Percentiles rank a stretch among this genome's conserved stretches.
phyloP scores from a whole-genome alignment of 2,113 vertebrate species.

The Carollia perspicillata region DNA sequence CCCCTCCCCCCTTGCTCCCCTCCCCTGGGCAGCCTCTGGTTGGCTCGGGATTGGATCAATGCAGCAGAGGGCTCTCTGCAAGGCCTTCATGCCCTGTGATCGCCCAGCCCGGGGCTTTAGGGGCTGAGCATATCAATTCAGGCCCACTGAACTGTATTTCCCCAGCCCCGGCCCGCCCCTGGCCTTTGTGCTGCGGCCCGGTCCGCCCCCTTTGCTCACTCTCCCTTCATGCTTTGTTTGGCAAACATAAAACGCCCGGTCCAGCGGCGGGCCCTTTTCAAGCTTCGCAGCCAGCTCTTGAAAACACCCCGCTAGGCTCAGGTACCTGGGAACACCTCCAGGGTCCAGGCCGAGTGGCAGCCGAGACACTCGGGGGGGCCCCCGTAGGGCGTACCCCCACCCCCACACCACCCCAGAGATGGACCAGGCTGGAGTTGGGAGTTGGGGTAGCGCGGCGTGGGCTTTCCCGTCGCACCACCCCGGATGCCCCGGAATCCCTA shows the following conservation, averaged over 20 bases:
- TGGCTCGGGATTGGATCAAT: slow-evolving; percentile 82
- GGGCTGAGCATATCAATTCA: slow-evolving; percentile 87
- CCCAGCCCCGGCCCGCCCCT: slow-evolving; percentile 82
- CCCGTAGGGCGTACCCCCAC: not conserved
- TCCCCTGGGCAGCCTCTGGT: slow-evolving; percentile 65
- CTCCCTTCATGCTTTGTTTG: slow-evolving; percentile 89
- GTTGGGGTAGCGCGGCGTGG: not conserved
- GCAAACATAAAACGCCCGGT: slow-evolving; percentile 87
- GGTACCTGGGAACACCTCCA: slow-evolving; percentile 85
- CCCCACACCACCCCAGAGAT: not conserved
- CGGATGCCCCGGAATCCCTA: not conserved
- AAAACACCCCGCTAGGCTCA: slow-evolving; percentile 77
- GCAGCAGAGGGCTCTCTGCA: slow-evolving; percentile 83
- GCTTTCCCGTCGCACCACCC: not conserved
- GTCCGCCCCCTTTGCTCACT: slow-evolving; percentile 86
- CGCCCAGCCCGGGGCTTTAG: slow-evolving; percentile 84
- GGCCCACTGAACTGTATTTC: slow-evolving; percentile 88
- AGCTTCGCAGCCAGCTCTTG: slow-evolving; percentile 81
- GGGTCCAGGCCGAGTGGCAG: slow-evolving; percentile 77
- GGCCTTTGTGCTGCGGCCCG: slow-evolving; percentile 80
- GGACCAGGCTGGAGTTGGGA: not conserved
- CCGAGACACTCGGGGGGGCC: not conserved
- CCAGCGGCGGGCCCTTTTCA: slow-evolving; percentile 83
- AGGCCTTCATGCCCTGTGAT: slow-evolving; percentile 86
- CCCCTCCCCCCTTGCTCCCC: not conserved